These are phyloP conservation scores for Eupithecia subfuscata DNA, from an alignment of 2,888 invertebrate genomes.

Conservation along the genomic window DNA sequence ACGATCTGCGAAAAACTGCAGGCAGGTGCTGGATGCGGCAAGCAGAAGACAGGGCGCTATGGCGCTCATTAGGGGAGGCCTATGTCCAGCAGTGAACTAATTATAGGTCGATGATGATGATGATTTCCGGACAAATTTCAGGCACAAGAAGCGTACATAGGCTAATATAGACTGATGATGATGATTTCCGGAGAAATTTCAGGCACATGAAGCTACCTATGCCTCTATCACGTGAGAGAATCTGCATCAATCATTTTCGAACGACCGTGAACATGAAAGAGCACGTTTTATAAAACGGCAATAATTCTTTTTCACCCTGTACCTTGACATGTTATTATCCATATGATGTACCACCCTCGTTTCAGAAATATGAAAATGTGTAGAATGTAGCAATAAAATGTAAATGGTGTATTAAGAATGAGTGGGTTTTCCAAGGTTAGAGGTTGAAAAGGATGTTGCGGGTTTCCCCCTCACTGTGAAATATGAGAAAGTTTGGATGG, in stretches of 20 bases:
- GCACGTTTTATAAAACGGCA: background rate
- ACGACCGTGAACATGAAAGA: background rate
- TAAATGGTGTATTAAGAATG: background rate
- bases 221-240: background rate
- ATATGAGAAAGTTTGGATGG: no score
- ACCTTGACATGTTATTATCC: constrained; percentile 4
- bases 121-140: no score
- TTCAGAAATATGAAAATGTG: background rate
- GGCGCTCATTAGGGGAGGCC: no score
- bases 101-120: no score
- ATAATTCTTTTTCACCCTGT: constrained; percentile 2
- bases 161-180: no score
- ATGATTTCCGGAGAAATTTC: background rate
- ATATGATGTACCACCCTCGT: background rate
- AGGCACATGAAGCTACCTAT: background rate
- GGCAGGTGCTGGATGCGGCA: no score
- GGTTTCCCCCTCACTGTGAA: no score
- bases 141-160: no score
- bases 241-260: background rate
- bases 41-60: no score
- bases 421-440: background rate
- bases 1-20: no score
- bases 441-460: background rate
- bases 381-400: constrained; percentile 1
- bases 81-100: no score